Percentiles rank a stretch among this genome's conserved stretches.
These are phyloP conservation scores for Pyralis farinalis DNA, from an alignment of 2,888 invertebrate species.

Conservation along the genomic window DNA sequence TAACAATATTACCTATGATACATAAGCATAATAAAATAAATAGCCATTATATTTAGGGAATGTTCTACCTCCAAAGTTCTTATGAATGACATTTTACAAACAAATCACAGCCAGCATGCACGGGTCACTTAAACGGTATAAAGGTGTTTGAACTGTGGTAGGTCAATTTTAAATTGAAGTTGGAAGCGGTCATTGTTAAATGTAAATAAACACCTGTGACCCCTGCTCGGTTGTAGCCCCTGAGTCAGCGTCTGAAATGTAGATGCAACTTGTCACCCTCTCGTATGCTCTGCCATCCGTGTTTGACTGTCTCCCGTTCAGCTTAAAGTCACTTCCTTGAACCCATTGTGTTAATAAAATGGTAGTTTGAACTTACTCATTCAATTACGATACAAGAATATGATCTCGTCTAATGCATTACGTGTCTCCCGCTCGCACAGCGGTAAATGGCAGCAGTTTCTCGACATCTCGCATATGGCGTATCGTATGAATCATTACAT, in stretches of 20 bases:
- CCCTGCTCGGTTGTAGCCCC: constrained; percentile 13
- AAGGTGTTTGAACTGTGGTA: constrained; percentile 49
- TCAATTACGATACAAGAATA: background rate
- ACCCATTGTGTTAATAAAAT: too few species aligned
- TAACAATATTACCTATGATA: too few species aligned
- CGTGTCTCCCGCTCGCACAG: background rate
- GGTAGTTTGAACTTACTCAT: too few species aligned
- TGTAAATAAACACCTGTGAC: constrained; percentile 28
- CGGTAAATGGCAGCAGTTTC: background rate
- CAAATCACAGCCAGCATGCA: constrained; percentile 24
- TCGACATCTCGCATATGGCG: background rate
- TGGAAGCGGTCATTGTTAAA: constrained; percentile 51
- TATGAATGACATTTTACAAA: constrained; percentile 21
- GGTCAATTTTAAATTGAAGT: constrained; percentile 64
- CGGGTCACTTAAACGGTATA: constrained; percentile 2
- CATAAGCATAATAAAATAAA: too few species aligned
- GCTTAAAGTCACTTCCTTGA: background rate
- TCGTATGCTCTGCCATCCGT: background rate
- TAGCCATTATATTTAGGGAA: too few species aligned
- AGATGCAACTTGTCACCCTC: background rate
- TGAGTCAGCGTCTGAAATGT: constrained; percentile 1
- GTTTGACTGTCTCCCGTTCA: background rate
- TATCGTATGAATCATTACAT: constrained; percentile 8
- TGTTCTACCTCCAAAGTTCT: background rate
- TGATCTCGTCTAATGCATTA: background rate